Percentiles rank a stretch among this genome's conserved stretches.
phyloP scores from a whole-genome alignment of 2,113 vertebrate genomes.

The human region DNA sequence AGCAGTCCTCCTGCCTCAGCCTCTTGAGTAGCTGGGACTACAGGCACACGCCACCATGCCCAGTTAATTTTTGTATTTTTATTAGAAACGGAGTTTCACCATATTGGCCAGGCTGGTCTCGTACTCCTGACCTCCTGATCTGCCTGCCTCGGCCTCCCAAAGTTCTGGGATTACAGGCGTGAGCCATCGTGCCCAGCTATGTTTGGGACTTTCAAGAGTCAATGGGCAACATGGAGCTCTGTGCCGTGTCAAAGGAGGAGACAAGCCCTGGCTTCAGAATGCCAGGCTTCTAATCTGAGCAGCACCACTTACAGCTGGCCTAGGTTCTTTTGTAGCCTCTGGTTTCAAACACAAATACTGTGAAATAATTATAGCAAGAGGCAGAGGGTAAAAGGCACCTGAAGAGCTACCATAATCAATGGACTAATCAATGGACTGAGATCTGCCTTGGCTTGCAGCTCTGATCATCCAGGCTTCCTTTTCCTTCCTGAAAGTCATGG shows the following conservation, averaged over 20 bases:
- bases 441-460: not conserved
- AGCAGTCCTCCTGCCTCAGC: no score
- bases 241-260: not conserved
- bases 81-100: no score
- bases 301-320: not conserved
- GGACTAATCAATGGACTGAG: not conserved
- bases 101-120: no score
- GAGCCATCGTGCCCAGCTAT: not conserved
- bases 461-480: not conserved
- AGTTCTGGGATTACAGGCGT: no score
- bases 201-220: not conserved
- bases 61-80: no score
- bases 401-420: not conserved
- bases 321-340: not conserved
- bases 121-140: no score
- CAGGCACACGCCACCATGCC: no score
- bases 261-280: not conserved
- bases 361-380: not conserved
- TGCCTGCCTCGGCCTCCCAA: no score
- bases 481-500: not conserved
- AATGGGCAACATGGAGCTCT: not conserved
- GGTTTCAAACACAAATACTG: not conserved
- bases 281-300: not conserved
- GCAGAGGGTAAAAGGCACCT: not conserved
- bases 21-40: no score